Evolutionary conservation across 2,797 vertebrate genomes (phyloP), one percentile per base, ranked within the genome.

Genomic region (Arremon aurantiirostris): DNA sequence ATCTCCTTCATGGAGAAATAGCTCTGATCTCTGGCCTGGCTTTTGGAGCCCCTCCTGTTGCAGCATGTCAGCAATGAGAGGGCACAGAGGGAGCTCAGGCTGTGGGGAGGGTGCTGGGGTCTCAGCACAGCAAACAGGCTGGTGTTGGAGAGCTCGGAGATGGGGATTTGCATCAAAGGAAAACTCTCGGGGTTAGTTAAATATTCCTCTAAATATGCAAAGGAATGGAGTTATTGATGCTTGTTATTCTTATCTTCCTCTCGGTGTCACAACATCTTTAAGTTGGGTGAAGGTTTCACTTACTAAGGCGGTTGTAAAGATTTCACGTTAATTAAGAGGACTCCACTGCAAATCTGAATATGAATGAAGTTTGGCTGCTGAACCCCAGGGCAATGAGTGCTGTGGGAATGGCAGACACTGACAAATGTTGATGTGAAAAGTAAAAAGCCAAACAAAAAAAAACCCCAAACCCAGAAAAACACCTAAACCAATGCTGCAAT

Each of bases 161-260:
- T 34, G 46, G 8, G 72, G 94, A 86, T 96, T 95, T 95, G 72
- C 89, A 72, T 95, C 79, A 44, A 92, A 95, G 91, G 75, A 61
- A 83, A 84, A 86, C 82, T 93, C 92, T 66, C 20, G 5, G 73
- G 66, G 76, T 92, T 95, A 84, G 86, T 94, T 87, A 91, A 93
- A 76, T 92, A 94, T 91, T 92, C 95, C 84, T 94, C 94, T 92
- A 84, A 94, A 96, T 94, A 96, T 79, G 89, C 86, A 95, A 59
- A 96, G 89, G 76, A 72, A 41, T 46, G 21, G 84, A 93, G 94
- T 92, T 95, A 71, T 89, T 93, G 91, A 63, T 95, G 91, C 94
- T 97, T 93, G 93, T 95, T 96, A 86, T 91, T 95, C 91, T 96
- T 91, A 91, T 95, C 91, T 94, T 65, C 55, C 91, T 94, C 91